Conservation (phyloP, 2,113 vertebrate species). For the Engraulis encrasicolus region DNA sequence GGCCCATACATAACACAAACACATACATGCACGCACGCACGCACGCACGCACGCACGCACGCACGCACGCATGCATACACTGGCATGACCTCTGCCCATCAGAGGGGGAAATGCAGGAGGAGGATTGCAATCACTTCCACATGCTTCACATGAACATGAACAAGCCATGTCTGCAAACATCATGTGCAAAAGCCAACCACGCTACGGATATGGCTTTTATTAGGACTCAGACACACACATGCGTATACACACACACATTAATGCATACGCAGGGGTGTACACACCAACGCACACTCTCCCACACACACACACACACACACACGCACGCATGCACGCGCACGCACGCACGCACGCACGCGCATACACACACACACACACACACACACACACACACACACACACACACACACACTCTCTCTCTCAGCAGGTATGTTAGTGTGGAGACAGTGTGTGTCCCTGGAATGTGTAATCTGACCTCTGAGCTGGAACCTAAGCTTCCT, state of each 20-base stretch:
- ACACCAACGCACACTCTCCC: too few species aligned
- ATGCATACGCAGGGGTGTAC: too few species aligned
- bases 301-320: background rate
- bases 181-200: too few species aligned
- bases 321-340: background rate
- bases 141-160: too few species aligned
- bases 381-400: constrained; percentile 49
- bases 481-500: constrained; percentile 69
- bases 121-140: too few species aligned
- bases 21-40: constrained; percentile 1
- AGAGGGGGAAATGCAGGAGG: too few species aligned
- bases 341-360: constrained; percentile 4
- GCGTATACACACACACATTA: background rate
- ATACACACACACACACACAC: constrained; percentile 28
- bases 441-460: constrained; percentile 75
- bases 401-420: constrained; percentile 54
- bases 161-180: too few species aligned
- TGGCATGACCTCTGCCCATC: too few species aligned
- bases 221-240: background rate
- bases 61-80: background rate
- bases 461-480: constrained; percentile 78
- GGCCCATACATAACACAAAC: constrained; percentile 31
- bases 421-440: constrained; percentile 73
- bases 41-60: background rate
- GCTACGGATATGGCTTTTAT: too few species aligned